Evolutionary conservation across 2,888 invertebrate genomes (phyloP).

Genomic region (Mechanitis messenoides): DNA sequence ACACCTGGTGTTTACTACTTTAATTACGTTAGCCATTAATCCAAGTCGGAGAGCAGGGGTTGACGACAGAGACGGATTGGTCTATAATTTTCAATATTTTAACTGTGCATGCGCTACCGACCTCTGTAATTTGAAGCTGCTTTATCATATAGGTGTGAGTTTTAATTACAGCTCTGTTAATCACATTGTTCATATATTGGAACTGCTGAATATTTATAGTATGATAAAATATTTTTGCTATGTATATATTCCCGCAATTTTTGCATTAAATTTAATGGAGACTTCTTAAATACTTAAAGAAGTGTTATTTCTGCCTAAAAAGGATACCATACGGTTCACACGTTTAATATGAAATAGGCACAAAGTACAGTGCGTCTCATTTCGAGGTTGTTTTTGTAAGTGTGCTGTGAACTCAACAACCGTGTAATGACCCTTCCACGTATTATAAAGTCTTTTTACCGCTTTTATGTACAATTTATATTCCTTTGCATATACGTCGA

Average conservation of each 20-base stretch:
- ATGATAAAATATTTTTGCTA: background rate
- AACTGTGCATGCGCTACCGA: conserved; percentile 19
- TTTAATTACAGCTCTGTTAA: background rate
- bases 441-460: conserved; percentile 65
- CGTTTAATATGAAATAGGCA: conserved; percentile 27
- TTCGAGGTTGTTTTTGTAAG: conserved; percentile 57
- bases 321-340: conserved; percentile 21
- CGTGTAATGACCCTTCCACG: conserved; percentile 65
- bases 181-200: background rate
- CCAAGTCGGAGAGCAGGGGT: conserved; percentile 53
- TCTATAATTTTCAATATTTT: conserved; percentile 39
- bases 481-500: conserved; percentile 56
- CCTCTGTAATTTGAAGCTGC: background rate
- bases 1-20: conserved; percentile 65
- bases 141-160: background rate
- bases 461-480: conserved; percentile 58
- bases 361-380: conserved; percentile 36
- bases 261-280: background rate
- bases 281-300: background rate
- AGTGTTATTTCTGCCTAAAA: conserved; percentile 11
- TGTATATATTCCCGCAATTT: background rate
- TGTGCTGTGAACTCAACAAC: conserved; percentile 62
- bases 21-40: conserved; percentile 66
- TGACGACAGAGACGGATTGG: conserved; percentile 60
- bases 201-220: background rate